phyloP scores from a whole-genome alignment of 2,888 invertebrate genomes.

The Sympetrum striolatum region DNA sequence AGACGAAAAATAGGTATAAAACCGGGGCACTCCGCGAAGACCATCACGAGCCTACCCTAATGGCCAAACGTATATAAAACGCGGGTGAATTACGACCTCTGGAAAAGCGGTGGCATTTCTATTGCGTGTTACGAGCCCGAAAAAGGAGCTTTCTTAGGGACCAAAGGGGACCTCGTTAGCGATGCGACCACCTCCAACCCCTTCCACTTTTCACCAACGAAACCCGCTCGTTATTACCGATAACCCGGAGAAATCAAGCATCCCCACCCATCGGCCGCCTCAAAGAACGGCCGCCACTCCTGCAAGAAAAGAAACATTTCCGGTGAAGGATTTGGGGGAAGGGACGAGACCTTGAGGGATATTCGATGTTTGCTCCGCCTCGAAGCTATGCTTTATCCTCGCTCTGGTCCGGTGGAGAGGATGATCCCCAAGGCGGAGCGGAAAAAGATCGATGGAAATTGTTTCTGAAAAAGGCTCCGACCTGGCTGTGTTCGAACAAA shows the following conservation, averaged over 20 bases:
- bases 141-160: neutral
- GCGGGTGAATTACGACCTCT: neutral
- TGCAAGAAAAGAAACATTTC: constrained; percentile 34
- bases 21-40: neutral
- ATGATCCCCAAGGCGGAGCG: neutral
- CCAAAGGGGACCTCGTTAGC: constrained; percentile 6
- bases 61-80: neutral
- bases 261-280: neutral
- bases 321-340: constrained; percentile 10
- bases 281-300: constrained; percentile 17
- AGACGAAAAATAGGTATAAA: neutral
- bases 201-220: neutral
- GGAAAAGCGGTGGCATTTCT: neutral
- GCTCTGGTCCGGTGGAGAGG: neutral
- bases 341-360: neutral
- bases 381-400: neutral
- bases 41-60: neutral
- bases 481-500: neutral
- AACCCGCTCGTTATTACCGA: constrained; percentile 30
- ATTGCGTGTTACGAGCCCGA: neutral
- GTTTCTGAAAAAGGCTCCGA: neutral
- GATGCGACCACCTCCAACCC: neutral
- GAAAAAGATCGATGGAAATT: neutral
- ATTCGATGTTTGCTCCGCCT: neutral
- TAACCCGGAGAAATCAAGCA: constrained; percentile 26